phyloP scores from a whole-genome alignment of 2,113 vertebrate species.

The Arenaria interpres region DNA sequence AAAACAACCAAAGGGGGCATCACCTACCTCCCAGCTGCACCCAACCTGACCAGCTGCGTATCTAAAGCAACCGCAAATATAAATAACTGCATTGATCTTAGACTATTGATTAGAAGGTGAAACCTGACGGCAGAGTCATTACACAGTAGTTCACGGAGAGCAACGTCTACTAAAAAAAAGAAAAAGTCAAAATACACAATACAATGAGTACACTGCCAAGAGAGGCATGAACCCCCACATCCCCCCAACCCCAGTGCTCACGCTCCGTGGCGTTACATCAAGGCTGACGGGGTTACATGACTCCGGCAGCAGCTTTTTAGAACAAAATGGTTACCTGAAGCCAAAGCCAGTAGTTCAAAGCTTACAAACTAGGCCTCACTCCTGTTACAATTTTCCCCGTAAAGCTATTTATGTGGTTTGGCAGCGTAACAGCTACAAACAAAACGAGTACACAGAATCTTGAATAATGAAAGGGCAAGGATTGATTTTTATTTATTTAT shows the following conservation, averaged over 20 bases:
- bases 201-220: not conserved
- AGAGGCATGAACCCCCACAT: not conserved
- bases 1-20: not conserved
- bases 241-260: too few relatives aligned
- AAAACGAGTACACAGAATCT: not conserved
- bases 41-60: rapidly evolving
- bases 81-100: not conserved
- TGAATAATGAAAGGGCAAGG: not conserved
- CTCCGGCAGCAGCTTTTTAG: not conserved
- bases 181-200: not conserved
- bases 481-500: not conserved
- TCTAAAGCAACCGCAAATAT: rapidly evolving
- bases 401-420: slow-evolving; percentile 50
- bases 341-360: not conserved
- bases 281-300: not conserved
- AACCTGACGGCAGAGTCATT: not conserved
- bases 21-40: not conserved
- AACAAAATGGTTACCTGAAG: not conserved
- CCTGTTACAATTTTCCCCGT: not conserved
- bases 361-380: not conserved
- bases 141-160: not conserved
- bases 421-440: not conserved
- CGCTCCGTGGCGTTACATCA: rapidly evolving
- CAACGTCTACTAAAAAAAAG: not conserved
- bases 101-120: not conserved